phyloP scores from a whole-genome alignment of 1,140 invertebrate species.

The Heliconius hermathena region DNA sequence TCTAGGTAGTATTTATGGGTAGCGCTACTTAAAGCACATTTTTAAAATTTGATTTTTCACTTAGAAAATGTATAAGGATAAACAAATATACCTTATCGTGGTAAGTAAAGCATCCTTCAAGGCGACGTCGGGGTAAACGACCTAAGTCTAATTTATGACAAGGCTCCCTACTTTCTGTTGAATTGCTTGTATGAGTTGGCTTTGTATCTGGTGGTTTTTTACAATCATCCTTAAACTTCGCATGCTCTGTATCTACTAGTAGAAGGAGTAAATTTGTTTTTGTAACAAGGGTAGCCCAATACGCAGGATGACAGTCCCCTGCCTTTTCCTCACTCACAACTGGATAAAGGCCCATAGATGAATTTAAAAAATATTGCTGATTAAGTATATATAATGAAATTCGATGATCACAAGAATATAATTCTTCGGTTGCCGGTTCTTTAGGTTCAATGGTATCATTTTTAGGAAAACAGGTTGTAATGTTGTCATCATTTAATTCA shows the following conservation, averaged over 20 bases:
- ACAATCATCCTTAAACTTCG: slow-evolving; percentile 59
- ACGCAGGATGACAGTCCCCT: slow-evolving; percentile 64
- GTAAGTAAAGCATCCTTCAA: slow-evolving; percentile 88
- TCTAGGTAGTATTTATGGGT: too few species aligned
- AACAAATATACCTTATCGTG: slow-evolving; percentile 83
- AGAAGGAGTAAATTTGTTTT: slow-evolving; percentile 89
- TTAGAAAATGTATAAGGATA: background rate
- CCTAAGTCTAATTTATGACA: slow-evolving; percentile 90
- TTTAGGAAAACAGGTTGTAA: background rate
- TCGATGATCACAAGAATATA: slow-evolving; percentile 84
- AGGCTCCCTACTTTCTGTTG: slow-evolving; percentile 79
- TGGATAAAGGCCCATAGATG: slow-evolving; percentile 68
- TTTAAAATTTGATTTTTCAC: background rate
- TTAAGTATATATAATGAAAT: slow-evolving; percentile 86
- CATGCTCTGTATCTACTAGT: slow-evolving; percentile 84
- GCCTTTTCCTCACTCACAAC: slow-evolving; percentile 55
- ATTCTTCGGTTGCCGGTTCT: slow-evolving; percentile 66
- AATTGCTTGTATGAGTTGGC: slow-evolving; percentile 68
- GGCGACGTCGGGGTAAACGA: slow-evolving; percentile 84
- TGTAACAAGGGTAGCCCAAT: slow-evolving; percentile 87
- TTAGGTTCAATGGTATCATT: slow-evolving; percentile 59
- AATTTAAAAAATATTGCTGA: slow-evolving; percentile 81
- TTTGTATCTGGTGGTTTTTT: slow-evolving; percentile 61
- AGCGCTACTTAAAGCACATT: too few species aligned
- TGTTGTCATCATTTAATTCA: background rate